Percentiles rank a stretch among this genome's conserved stretches.
Conservation (phyloP, 2,113 vertebrate species). For the Hystrix cristata region DNA sequence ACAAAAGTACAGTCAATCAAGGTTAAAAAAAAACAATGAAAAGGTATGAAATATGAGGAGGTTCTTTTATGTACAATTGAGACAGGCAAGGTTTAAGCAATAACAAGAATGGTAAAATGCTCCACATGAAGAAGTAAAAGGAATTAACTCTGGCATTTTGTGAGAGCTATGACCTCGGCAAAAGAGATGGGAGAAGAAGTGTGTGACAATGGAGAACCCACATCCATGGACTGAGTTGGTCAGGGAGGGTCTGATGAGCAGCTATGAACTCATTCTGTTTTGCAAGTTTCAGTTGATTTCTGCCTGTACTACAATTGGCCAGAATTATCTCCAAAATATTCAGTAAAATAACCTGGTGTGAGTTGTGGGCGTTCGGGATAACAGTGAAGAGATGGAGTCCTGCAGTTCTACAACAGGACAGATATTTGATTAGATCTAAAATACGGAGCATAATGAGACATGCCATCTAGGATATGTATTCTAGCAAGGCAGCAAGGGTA, state of each 20-base stretch:
- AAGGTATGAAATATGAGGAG: not conserved
- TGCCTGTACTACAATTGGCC: not conserved
- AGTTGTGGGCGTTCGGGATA: not conserved
- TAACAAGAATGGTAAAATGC: not conserved
- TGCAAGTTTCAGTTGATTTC: not conserved
- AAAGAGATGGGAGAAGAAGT: not conserved
- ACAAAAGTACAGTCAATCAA: not conserved
- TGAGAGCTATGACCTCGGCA: not conserved
- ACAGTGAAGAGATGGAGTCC: not conserved
- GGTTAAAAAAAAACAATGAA: not conserved
- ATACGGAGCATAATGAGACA: not conserved
- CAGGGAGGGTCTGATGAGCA: not conserved
- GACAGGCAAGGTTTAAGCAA: not conserved
- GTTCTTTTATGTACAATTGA: not conserved
- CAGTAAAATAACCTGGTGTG: not conserved
- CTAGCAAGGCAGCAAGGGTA: not conserved
- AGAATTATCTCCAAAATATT: not conserved
- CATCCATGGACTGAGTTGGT: not conserved
- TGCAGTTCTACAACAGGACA: not conserved
- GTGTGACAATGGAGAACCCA: not conserved
- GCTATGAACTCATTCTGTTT: not conserved
- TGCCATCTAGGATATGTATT: not conserved
- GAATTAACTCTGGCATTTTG: not conserved
- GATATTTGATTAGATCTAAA: not conserved
- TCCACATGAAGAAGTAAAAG: not conserved